Conservation (phyloP, 2,113 vertebrate species). For the Leucopsar rothschildi region DNA sequence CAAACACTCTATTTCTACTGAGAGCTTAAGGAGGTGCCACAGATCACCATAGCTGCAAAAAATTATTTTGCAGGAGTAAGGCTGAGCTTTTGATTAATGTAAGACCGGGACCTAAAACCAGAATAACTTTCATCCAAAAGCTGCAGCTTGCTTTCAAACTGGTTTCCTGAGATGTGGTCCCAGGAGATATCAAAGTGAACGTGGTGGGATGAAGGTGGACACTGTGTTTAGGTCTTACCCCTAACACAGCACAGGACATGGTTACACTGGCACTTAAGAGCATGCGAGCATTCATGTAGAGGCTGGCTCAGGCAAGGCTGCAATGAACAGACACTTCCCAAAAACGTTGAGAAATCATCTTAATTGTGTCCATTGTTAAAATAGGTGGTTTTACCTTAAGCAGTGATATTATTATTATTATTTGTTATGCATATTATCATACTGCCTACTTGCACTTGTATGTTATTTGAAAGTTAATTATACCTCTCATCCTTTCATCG, state of each 20-base stretch:
- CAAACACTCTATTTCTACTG: not conserved
- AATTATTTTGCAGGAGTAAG: not conserved
- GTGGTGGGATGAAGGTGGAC: not conserved
- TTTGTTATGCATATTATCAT: slow-evolving; percentile 44
- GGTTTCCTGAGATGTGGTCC: not conserved
- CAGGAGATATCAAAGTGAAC: not conserved
- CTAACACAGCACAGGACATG: not conserved
- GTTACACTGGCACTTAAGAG: not conserved
- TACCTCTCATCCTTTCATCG: slow-evolving; percentile 14
- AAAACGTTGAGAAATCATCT: not conserved
- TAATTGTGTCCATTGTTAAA: slow-evolving; percentile 18
- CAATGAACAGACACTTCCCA: slow-evolving; percentile 8
- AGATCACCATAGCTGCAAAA: not conserved
- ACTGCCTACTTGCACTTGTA: slow-evolving; percentile 20
- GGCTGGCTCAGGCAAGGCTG: not conserved
- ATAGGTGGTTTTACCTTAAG: slow-evolving; percentile 6
- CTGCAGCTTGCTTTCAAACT: not conserved
- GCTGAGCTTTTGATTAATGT: not conserved
- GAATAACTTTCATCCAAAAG: not conserved
- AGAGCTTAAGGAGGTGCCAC: not conserved
- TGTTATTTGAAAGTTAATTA: slow-evolving; percentile 49
- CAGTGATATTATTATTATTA: slow-evolving; percentile 38
- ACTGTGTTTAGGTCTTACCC: not conserved
- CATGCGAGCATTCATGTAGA: not conserved
- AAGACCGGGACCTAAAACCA: not conserved